Percentiles rank a stretch among this genome's conserved stretches.
These are phyloP conservation scores for Acanthochromis polyacanthus DNA, from an alignment of 2,113 vertebrate species.

Conservation along the genomic window DNA sequence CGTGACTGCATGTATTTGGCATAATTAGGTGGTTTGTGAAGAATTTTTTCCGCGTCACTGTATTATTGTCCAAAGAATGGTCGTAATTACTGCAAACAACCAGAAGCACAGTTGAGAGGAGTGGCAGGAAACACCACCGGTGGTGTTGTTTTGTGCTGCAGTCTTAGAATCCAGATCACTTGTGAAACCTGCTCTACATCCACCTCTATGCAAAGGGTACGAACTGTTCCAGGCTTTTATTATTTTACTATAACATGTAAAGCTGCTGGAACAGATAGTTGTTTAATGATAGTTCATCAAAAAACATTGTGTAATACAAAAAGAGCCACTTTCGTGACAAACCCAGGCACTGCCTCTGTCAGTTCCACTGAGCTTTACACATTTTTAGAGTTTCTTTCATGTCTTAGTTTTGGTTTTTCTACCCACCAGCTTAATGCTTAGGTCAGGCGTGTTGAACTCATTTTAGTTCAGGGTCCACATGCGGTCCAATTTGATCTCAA, in stretches of 20 bases:
- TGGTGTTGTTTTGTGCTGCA: neutral
- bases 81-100: conserved; percentile 45
- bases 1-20: conserved; percentile 8
- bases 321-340: too few relatives aligned
- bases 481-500: too few relatives aligned
- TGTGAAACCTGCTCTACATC: too few relatives aligned
- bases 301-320: neutral
- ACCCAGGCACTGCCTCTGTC: too few relatives aligned
- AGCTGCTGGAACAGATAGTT: neutral
- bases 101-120: neutral
- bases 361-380: neutral
- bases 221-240: neutral
- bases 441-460: too few relatives aligned
- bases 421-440: too few relatives aligned
- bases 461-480: too few relatives aligned
- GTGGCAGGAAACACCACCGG: too few relatives aligned
- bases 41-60: conserved; percentile 10
- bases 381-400: neutral
- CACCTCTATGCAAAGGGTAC: neutral
- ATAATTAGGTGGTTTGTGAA: conserved; percentile 21
- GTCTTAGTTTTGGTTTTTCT: neutral
- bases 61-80: conserved; percentile 42
- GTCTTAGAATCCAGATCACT: neutral
- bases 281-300: neutral
- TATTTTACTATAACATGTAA: neutral